Evolutionary conservation across 2,888 invertebrate genomes (phyloP).

Genomic region (Liodrosophila aerea): DNA sequence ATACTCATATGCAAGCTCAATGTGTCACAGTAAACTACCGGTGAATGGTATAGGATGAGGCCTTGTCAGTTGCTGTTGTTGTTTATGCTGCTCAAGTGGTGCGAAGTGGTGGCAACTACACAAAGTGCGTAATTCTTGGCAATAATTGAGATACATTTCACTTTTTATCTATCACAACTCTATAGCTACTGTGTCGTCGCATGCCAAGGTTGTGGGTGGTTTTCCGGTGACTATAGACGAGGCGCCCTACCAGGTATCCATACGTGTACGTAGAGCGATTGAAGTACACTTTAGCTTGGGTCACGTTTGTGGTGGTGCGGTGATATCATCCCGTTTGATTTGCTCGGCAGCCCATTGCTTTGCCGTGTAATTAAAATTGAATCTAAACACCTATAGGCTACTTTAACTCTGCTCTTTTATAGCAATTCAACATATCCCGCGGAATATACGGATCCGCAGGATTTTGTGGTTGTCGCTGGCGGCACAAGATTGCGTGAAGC

Average conservation of each 20-base stretch:
- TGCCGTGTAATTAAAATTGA: constrained; percentile 35
- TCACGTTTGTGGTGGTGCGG: constrained; percentile 53
- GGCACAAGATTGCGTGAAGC: constrained; percentile 1
- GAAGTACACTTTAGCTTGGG: constrained; percentile 36
- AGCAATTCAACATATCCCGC: constrained; percentile 31
- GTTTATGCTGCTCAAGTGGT: not conserved
- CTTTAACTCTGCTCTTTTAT: not conserved
- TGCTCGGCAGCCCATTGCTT: constrained; percentile 60
- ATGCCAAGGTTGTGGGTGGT: constrained; percentile 53
- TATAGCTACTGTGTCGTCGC: constrained; percentile 14
- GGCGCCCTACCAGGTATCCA: constrained; percentile 50
- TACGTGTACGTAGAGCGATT: constrained; percentile 39
- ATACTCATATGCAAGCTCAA: constrained; percentile 7
- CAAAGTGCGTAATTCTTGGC: too few relatives aligned
- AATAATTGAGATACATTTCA: too few relatives aligned
- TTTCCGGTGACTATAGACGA: constrained; percentile 21
- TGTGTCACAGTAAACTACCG: constrained; percentile 7
- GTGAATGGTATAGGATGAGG: constrained; percentile 17
- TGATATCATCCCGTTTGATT: constrained; percentile 51
- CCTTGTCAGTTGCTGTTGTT: constrained; percentile 4
- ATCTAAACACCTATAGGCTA: too few relatives aligned
- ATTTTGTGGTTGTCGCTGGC: constrained; percentile 51
- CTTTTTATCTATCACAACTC: not conserved
- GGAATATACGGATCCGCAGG: constrained; percentile 11
- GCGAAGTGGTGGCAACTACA: too few relatives aligned